phyloP scores from a whole-genome alignment of 2,113 vertebrate genomes.

The Ptychochromis oligacanthus region DNA sequence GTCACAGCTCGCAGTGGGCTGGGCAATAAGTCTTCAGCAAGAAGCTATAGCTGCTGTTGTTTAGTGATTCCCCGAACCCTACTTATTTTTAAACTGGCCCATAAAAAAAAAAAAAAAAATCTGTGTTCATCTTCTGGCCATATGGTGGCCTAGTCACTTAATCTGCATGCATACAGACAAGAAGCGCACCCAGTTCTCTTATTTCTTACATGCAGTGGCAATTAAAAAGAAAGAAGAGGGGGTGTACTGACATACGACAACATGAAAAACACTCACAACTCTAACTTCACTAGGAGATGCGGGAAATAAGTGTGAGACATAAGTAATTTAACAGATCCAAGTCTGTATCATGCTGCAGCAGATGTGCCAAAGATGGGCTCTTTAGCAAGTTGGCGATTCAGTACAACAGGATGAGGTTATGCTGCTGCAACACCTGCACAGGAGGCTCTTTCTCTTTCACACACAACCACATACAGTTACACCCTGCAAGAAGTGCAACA shows the following conservation, averaged over 20 bases:
- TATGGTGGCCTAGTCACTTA: constrained; percentile 15
- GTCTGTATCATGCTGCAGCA: constrained; percentile 26
- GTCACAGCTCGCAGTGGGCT: constrained; percentile 47
- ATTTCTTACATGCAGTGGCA: not conserved
- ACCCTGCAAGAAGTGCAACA: constrained; percentile 13
- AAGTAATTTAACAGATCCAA: not conserved
- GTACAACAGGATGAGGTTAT: constrained; percentile 48
- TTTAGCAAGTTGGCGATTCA: constrained; percentile 2
- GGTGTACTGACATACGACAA: not conserved
- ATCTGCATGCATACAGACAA: constrained; percentile 1
- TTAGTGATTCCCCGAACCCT: constrained; percentile 13
- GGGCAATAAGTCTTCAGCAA: constrained; percentile 41
- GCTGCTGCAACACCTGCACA: constrained; percentile 12
- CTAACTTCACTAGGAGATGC: not conserved
- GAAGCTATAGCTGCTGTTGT: constrained; percentile 41
- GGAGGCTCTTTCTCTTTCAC: not conserved
- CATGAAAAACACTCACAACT: not conserved
- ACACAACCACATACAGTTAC: not conserved
- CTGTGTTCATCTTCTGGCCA: not conserved
- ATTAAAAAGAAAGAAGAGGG: not conserved
- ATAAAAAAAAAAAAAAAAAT: constrained; percentile 22
- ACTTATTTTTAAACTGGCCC: constrained; percentile 22
- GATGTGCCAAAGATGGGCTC: not conserved
- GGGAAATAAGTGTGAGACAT: not conserved
- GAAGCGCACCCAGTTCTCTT: not conserved